A percentile compares a stretch with the other conserved stretches of the same genome.
These are phyloP conservation scores for Takifugu ocellatus DNA, from an alignment of 2,797 vertebrate genomes.

Conservation along the genomic window DNA sequence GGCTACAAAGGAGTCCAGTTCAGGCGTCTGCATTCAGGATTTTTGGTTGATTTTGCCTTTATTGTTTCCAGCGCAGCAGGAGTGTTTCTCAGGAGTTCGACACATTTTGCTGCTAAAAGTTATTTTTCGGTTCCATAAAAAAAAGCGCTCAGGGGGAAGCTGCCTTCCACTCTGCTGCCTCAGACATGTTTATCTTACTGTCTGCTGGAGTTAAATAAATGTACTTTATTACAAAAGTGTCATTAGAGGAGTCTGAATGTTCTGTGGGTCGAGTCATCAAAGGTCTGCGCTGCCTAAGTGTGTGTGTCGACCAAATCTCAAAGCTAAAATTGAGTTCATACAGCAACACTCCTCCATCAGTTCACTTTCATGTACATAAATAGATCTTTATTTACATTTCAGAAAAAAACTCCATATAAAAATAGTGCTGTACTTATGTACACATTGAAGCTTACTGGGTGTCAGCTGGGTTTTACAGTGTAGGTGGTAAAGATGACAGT, in stretches of 20 bases:
- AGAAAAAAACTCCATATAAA: constrained; percentile 75
- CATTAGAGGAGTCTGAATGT: no score
- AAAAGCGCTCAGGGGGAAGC: constrained; percentile 30
- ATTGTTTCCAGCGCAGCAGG: background rate
- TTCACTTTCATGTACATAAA: constrained; percentile 70
- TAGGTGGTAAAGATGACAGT: constrained; percentile 6
- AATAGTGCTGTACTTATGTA: constrained; percentile 68
- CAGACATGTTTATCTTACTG: constrained; percentile 50
- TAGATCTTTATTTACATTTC: constrained; percentile 79
- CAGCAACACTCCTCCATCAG: background rate
- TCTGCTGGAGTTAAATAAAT: constrained; percentile 46
- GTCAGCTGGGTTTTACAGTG: constrained; percentile 32
- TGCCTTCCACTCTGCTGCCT: constrained; percentile 42
- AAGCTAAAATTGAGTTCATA: no score
- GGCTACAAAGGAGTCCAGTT: no score
- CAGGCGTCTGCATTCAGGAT: no score
- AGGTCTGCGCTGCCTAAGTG: background rate
- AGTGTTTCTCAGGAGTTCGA: constrained; percentile 59
- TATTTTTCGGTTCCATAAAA: constrained; percentile 22
- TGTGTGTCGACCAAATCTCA: background rate
- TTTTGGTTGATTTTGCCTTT: background rate
- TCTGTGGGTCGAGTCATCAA: no score
- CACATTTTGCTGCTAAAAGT: constrained; percentile 32
- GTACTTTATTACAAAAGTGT: constrained; percentile 44
- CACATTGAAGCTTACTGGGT: constrained; percentile 43